Percentiles rank a stretch among this genome's conserved stretches.
Conservation (phyloP, 2,797 vertebrate genomes). For the Synanceia verrucosa region DNA sequence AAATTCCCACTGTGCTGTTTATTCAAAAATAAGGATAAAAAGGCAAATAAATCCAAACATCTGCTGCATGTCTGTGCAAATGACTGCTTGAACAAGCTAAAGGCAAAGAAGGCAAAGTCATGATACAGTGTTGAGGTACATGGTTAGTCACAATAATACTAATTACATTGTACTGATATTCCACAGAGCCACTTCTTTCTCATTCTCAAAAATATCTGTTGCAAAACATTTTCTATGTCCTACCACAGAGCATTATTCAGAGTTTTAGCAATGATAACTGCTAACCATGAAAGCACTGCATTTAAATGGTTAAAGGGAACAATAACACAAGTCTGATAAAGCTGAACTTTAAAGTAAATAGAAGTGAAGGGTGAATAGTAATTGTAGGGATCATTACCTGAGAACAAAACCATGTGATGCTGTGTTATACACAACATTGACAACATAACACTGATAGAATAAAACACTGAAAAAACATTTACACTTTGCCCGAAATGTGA, state of each 20-base stretch:
- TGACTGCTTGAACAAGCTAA: slow-evolving; percentile 39
- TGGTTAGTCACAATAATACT: slow-evolving; percentile 11
- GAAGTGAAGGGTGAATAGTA: slow-evolving; percentile 8
- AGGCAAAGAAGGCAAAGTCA: slow-evolving; percentile 49
- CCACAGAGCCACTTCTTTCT: background rate
- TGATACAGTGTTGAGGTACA: slow-evolving; percentile 37
- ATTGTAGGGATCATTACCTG: slow-evolving; percentile 56
- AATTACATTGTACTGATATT: background rate
- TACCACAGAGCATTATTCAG: background rate
- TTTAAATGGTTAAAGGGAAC: slow-evolving; percentile 38
- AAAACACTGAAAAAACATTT: slow-evolving; percentile 7
- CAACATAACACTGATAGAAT: slow-evolving; percentile 18
- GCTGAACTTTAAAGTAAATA: slow-evolving; percentile 23
- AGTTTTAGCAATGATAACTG: slow-evolving; percentile 7
- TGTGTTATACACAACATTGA: slow-evolving; percentile 15
- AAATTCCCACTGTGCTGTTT: slow-evolving; percentile 45
- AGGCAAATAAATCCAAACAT: slow-evolving; percentile 47
- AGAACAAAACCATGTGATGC: slow-evolving; percentile 61
- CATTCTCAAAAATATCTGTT: background rate
- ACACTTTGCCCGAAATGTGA: slow-evolving; percentile 13
- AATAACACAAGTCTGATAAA: slow-evolving; percentile 11
- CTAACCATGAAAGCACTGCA: slow-evolving; percentile 42
- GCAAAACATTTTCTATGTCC: background rate
- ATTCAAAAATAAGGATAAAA: slow-evolving; percentile 67
- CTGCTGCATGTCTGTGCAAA: slow-evolving; percentile 57